These are phyloP conservation scores for Poecilus cupreus DNA, from an alignment of 2,888 invertebrate genomes.

Conservation along the genomic window DNA sequence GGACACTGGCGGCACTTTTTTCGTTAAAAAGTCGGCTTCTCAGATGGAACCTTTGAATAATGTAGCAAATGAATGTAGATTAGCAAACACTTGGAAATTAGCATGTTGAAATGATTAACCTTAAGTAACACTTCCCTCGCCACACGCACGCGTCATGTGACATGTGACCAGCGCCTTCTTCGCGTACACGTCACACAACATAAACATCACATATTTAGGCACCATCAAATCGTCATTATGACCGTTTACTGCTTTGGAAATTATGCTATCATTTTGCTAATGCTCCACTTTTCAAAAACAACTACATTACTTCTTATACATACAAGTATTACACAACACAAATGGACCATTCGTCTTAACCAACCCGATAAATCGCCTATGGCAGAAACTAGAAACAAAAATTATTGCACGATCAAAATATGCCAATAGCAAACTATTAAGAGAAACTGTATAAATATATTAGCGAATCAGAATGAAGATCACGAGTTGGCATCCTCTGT, in stretches of 20 bases:
- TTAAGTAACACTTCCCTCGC: constrained; percentile 68
- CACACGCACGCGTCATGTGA: constrained; percentile 14
- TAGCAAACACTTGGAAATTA: constrained; percentile 71
- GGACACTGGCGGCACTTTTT: constrained; percentile 54
- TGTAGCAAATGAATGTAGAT: constrained; percentile 72
- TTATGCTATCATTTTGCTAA: neutral
- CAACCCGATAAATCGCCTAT: no score
- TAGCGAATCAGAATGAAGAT: no score
- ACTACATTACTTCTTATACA: neutral
- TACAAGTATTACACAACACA: no score
- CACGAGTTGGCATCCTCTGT: no score
- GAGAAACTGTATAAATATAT: no score
- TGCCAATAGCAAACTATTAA: no score
- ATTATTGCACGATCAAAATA: no score
- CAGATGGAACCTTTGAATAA: constrained; percentile 64
- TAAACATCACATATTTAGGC: neutral
- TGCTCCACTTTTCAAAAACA: neutral
- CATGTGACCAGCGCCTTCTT: neutral
- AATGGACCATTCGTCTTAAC: no score
- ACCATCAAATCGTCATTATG: constrained; percentile 33
- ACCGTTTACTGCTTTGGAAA: neutral
- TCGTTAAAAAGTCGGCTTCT: constrained; percentile 53
- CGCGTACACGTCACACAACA: neutral
- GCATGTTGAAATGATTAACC: constrained; percentile 70
- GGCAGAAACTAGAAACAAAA: no score